Evolutionary conservation across 2,888 invertebrate species (phyloP).

Genomic region (Cyclophora albipunctata): DNA sequence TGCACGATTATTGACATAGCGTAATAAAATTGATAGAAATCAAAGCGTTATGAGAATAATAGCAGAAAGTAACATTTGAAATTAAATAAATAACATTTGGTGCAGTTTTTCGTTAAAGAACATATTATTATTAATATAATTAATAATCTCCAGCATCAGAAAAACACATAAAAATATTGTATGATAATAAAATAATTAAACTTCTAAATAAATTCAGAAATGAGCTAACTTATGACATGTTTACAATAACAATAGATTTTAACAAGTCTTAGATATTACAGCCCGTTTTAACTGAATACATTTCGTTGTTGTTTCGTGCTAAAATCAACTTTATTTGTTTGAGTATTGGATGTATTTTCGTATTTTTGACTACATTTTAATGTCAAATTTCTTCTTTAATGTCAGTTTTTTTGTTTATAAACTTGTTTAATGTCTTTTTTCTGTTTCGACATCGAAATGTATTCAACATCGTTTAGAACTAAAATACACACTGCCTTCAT

Average conservation of each 20-base stretch:
- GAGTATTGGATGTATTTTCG: neutral
- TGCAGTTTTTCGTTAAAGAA: no score
- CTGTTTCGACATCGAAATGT: conserved; percentile 11
- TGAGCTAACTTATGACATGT: conserved; percentile 19
- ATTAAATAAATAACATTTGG: no score
- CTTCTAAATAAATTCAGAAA: conserved; percentile 21
- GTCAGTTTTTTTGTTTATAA: neutral
- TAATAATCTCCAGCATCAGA: no score
- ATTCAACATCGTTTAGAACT: conserved; percentile 8
- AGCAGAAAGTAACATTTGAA: no score
- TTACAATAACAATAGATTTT: conserved; percentile 26
- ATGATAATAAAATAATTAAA: neutral
- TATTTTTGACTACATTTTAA: no score
- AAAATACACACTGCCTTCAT: conserved; percentile 11
- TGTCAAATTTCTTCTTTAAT: no score
- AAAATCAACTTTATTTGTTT: neutral
- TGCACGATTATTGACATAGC: no score
- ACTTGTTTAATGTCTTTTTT: no score
- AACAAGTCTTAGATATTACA: conserved; percentile 60
- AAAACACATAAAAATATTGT: conserved; percentile 7
- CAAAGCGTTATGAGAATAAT: no score
- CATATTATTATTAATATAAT: no score
- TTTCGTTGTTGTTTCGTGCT: conserved; percentile 17
- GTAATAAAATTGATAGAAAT: no score
- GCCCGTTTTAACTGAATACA: conserved; percentile 38